Evolutionary conservation across 1,140 invertebrate genomes (phyloP), one percentile per base, ranked within the genome.

Genomic region (Trigoniulus corallinus): DNA sequence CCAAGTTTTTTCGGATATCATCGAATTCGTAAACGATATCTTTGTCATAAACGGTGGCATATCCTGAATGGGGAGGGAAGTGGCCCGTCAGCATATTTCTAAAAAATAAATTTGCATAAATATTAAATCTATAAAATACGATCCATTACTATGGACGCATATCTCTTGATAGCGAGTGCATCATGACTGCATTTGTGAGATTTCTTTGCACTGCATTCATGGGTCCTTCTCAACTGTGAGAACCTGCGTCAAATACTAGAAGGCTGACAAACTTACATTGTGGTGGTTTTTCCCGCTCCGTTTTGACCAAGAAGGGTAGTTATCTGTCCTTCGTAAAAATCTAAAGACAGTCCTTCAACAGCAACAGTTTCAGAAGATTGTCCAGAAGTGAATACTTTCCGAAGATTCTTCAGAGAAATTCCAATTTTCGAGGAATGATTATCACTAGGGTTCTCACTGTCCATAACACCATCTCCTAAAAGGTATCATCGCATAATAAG

Each of bases 51-150:
- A 80, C 70, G 46, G 62, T 61, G 0, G 74, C 76, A 4, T 71
- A 74, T 24, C 78, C 78, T 20, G 61, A 60, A 2, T 71, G 71
- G 1, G 78, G 74, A 24, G 74, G 67, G 53, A 73, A 77, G n/a
- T 80, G 59, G 20, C 78, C 78, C 53, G 72, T 74, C 44, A 79
- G 56, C 26, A 78, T 71, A 12, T 72, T 73, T 59, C 71, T 73
- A 47, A 47, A 15, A 50, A 29, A 18, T 47, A 27, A 47, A 43
- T 37, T 44, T 44, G 21, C 7, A 39, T 39, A 12, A 18, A 12
- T 39, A 39, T 13, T 39, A 39, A 13, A n/a, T n/a, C n/a, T n/a
- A n/a, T n/a, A 47, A 47, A 22, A 4, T 47, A 10, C 10, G 20
- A 25, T 47, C 10, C 26, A 13, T 27, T 39, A 12, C 22, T 47